phyloP scores from a whole-genome alignment of 2,113 vertebrate genomes.

The Orientallactaga bullata region DNA sequence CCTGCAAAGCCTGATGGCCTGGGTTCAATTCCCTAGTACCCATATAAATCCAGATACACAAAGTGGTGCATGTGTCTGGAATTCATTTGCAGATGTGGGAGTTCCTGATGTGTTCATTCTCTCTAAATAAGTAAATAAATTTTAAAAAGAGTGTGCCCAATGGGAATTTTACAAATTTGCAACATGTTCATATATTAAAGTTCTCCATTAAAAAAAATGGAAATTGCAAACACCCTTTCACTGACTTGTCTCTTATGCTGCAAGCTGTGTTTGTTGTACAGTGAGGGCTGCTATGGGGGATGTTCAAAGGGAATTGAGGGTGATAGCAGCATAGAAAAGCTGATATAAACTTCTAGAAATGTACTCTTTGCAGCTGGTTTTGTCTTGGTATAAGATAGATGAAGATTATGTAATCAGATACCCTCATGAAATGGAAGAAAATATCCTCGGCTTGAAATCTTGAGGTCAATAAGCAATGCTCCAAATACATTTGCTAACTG shows the following conservation, averaged over 20 bases:
- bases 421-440: not conserved
- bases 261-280: not conserved
- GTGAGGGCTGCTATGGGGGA: not conserved
- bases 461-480: not conserved
- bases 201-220: too few species aligned
- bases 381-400: not conserved
- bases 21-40: too few species aligned
- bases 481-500: not conserved
- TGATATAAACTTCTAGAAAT: not conserved
- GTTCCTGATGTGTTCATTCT: too few species aligned
- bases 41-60: too few species aligned
- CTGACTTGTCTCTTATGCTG: not conserved
- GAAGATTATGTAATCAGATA: not conserved
- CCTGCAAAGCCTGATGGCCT: too few species aligned
- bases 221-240: not conserved
- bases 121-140: too few species aligned
- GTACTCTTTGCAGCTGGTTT: not conserved
- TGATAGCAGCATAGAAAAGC: not conserved
- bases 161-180: too few species aligned
- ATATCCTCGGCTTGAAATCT: not conserved
- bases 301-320: not conserved
- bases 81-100: too few species aligned
- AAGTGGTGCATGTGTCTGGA: too few species aligned
- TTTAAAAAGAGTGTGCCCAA: too few species aligned
- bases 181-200: too few species aligned